Conservation (phyloP, 2,797 vertebrate genomes). For the Microchirus variegatus region DNA sequence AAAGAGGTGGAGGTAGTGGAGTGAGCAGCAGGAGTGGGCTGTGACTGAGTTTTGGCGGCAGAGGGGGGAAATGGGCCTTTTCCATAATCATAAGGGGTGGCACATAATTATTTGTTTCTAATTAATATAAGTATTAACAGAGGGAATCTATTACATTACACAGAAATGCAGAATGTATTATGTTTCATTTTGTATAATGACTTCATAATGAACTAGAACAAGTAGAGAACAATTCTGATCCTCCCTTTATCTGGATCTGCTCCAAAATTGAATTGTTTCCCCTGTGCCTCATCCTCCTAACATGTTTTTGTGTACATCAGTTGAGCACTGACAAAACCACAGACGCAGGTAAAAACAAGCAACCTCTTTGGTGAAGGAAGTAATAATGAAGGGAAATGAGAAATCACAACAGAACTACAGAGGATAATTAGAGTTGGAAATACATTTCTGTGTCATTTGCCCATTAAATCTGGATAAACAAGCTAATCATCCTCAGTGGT, state of each 20-base stretch:
- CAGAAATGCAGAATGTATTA: too few species aligned
- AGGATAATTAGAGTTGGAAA: too few species aligned
- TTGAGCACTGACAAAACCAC: too few species aligned
- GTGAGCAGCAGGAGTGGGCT: slow-evolving; percentile 16
- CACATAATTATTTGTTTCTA: slow-evolving; percentile 41
- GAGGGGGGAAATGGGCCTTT: slow-evolving; percentile 20
- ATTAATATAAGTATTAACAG: slow-evolving; percentile 1
- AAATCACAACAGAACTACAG: too few species aligned
- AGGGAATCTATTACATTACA: neutral
- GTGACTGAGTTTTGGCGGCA: slow-evolving; percentile 6
- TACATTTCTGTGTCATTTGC: too few species aligned
- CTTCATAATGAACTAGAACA: neutral
- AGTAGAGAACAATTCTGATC: too few species aligned
- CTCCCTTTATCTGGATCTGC: too few species aligned
- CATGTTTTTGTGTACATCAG: too few species aligned
- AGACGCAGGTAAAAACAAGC: too few species aligned
- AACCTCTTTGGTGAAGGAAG: neutral
- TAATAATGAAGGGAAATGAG: neutral
- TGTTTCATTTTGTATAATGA: too few species aligned
- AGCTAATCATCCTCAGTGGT: too few species aligned
- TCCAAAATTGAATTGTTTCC: neutral
- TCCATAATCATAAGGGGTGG: slow-evolving; percentile 39
- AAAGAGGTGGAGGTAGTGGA: slow-evolving; percentile 49
- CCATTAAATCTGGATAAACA: too few species aligned
- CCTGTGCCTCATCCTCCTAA: neutral